Evolutionary conservation across 2,888 invertebrate species (phyloP).

Genomic region (Dascillus cervinus): DNA sequence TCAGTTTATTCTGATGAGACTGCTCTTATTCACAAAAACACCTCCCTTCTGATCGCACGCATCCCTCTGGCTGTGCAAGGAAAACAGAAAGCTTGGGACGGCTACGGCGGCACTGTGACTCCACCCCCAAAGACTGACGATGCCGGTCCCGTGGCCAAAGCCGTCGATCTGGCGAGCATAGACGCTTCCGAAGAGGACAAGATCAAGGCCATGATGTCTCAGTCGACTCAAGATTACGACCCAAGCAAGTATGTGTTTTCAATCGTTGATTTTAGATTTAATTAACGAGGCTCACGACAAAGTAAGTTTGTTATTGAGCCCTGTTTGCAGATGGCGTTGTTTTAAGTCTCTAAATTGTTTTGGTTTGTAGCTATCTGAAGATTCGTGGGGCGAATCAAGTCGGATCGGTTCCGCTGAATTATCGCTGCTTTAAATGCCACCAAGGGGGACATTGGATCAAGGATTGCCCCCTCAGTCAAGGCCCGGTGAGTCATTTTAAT

Average conservation of each 20-base stretch:
- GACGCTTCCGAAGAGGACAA: slow-evolving; percentile 96
- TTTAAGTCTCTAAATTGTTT: background rate
- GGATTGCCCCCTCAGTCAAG: slow-evolving; percentile 75
- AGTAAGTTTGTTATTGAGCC: slow-evolving; percentile 26
- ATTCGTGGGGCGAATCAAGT: slow-evolving; percentile 81
- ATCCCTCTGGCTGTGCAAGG: slow-evolving; percentile 78
- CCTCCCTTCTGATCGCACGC: slow-evolving; percentile 89
- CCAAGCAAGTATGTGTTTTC: slow-evolving; percentile 77
- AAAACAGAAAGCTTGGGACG: slow-evolving; percentile 62
- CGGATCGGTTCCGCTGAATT: slow-evolving; percentile 84
- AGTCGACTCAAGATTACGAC: slow-evolving; percentile 95
- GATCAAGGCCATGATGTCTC: slow-evolving; percentile 95
- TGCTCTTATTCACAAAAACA: slow-evolving; percentile 92
- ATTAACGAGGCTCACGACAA: slow-evolving; percentile 27
- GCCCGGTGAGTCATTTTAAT: slow-evolving; percentile 39
- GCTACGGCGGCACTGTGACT: slow-evolving; percentile 43
- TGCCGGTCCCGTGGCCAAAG: slow-evolving; percentile 50
- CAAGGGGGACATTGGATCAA: slow-evolving; percentile 96
- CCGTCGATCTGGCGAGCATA: slow-evolving; percentile 79
- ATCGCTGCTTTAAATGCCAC: slow-evolving; percentile 91
- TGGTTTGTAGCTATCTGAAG: slow-evolving; percentile 71
- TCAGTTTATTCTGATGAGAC: slow-evolving; percentile 89
- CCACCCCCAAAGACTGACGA: slow-evolving; percentile 39
- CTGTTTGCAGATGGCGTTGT: slow-evolving; percentile 5
- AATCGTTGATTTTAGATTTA: no score